A percentile compares a stretch with the other conserved stretches of the same genome.
These are phyloP conservation scores for Limnephilus lunatus DNA, from an alignment of 2,888 invertebrate species.

Conservation along the genomic window DNA sequence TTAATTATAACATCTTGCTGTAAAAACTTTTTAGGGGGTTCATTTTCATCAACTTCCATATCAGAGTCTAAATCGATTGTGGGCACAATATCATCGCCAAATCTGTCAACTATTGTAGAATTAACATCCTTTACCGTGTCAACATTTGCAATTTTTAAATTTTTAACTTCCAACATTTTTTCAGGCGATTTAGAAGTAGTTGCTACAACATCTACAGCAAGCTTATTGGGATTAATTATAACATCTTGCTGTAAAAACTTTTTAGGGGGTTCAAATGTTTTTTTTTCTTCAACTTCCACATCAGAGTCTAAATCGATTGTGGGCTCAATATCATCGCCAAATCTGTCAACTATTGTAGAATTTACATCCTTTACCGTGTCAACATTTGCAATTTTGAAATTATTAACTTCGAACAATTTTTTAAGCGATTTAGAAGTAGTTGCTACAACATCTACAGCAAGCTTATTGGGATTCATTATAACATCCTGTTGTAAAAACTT, in stretches of 20 bases:
- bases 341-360: neutral
- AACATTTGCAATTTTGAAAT: too few species aligned
- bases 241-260: neutral
- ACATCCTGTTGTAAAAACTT: neutral
- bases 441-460: too few species aligned
- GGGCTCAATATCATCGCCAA: neutral
- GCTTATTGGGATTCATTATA: neutral
- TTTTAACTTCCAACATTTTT: neutral
- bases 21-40: neutral
- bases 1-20: neutral
- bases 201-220: neutral
- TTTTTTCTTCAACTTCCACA: too few species aligned
- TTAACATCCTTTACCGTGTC: neutral
- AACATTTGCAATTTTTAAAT: too few species aligned
- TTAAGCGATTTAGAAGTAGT: too few species aligned
- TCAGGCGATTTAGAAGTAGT: neutral
- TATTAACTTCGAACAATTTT: too few species aligned
- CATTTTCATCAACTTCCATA: slow-evolving; percentile 30
- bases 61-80: slow-evolving; percentile 29
- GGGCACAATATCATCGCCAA: neutral
- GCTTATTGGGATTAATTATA: neutral
- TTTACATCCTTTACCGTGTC: neutral
- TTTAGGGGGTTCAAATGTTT: neutral
- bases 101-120: neutral
- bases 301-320: slow-evolving; percentile 29